phyloP scores from a whole-genome alignment of 2,797 vertebrate species.

The Gadopsis bispinosus region DNA sequence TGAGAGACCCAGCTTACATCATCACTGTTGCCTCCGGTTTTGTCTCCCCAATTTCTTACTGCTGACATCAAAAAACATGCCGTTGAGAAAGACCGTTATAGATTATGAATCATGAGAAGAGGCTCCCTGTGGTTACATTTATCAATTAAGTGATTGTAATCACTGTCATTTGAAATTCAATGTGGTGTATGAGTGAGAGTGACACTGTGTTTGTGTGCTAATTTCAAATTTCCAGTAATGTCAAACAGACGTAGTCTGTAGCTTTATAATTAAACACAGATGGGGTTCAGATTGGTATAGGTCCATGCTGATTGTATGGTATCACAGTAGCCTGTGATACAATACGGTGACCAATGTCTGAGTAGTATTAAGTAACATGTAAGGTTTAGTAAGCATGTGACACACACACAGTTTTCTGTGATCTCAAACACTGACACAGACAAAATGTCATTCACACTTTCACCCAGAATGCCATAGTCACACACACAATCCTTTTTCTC shows the following conservation, averaged over 20 bases:
- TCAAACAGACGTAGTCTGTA: constrained; percentile 77
- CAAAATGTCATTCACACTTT: constrained; percentile 75
- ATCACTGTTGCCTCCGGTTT: constrained; percentile 66
- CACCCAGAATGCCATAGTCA: constrained; percentile 61
- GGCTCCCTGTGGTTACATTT: constrained; percentile 73
- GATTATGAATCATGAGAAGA: constrained; percentile 81
- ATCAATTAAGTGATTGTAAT: constrained; percentile 86
- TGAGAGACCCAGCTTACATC: constrained; percentile 82
- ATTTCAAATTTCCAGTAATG: constrained; percentile 85
- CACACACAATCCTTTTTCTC: constrained; percentile 15
- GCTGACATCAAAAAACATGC: constrained; percentile 65
- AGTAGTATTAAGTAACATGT: constrained; percentile 62
- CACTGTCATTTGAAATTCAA: constrained; percentile 79
- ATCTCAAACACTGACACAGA: constrained; percentile 67
- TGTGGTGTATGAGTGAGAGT: constrained; percentile 85
- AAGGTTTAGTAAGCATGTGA: constrained; percentile 74
- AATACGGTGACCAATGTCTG: constrained; percentile 71
- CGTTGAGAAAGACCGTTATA: constrained; percentile 70
- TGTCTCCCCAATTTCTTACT: constrained; percentile 53
- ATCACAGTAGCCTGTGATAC: constrained; percentile 65
- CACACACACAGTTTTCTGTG: constrained; percentile 74
- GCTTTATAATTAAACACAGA: constrained; percentile 80
- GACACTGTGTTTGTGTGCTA: constrained; percentile 79
- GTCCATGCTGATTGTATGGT: constrained; percentile 63
- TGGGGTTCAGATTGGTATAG: constrained; percentile 68